Evolutionary conservation across 1,140 invertebrate genomes (phyloP).

Genomic region (Platorchestia sp.): DNA sequence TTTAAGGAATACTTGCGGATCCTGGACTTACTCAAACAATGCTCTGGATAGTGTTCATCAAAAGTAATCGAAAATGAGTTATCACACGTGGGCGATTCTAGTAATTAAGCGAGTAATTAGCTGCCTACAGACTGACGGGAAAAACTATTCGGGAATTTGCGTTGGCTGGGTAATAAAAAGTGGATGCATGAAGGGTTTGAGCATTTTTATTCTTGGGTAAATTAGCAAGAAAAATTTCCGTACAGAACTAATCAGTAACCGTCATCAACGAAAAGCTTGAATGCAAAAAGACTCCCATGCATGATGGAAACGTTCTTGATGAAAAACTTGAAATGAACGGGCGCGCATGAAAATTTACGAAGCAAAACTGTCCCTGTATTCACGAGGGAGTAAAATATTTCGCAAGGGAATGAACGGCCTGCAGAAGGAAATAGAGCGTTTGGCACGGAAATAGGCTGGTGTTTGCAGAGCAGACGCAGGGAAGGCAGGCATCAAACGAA

Average conservation of each 20-base stretch:
- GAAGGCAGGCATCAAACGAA: background rate
- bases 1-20: background rate
- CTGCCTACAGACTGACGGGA: background rate
- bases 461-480: background rate
- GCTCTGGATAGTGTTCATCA: background rate
- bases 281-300: background rate
- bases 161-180: background rate
- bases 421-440: background rate
- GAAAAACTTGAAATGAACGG: background rate
- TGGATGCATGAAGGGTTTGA: background rate
- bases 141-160: background rate
- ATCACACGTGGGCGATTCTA: background rate
- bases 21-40: background rate
- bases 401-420: background rate
- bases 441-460: background rate
- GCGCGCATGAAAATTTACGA: background rate
- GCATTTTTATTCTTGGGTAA: background rate
- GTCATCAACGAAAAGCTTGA: background rate
- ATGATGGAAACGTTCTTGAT: background rate
- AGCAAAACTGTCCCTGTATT: background rate
- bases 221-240: background rate
- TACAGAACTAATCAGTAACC: background rate
- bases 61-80: background rate
- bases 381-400: background rate
- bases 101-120: background rate